phyloP scores from a whole-genome alignment of 2,113 vertebrate species.

The Callipepla californica region DNA sequence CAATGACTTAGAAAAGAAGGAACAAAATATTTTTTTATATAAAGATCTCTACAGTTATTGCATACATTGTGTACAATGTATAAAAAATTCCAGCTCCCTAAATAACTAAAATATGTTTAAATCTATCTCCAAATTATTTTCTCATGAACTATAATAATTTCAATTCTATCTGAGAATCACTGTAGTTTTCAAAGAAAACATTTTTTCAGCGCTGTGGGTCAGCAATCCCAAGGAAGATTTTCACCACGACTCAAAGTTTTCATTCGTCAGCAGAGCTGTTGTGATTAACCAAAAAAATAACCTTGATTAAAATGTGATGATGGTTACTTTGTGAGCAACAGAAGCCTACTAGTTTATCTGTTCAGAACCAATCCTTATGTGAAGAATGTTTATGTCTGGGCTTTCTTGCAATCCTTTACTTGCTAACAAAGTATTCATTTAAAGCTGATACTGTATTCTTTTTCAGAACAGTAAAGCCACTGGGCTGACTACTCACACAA shows the following conservation, averaged over 20 bases:
- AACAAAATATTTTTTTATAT: not conserved
- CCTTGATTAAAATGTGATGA: not conserved
- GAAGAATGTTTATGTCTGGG: not conserved
- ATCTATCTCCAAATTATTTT: slow-evolving; percentile 5
- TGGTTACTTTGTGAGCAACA: not conserved
- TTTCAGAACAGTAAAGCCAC: not conserved
- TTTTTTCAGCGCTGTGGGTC: not conserved
- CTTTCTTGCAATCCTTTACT: not conserved
- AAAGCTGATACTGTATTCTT: not conserved
- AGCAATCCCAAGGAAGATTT: not conserved
- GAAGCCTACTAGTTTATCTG: not conserved
- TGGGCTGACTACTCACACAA: not conserved
- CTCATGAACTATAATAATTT: not conserved
- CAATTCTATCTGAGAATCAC: not conserved
- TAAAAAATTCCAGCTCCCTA: slow-evolving; percentile 37
- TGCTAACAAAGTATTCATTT: not conserved
- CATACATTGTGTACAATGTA: slow-evolving; percentile 3
- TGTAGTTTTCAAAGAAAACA: not conserved
- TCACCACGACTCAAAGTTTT: not conserved
- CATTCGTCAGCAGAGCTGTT: not conserved
- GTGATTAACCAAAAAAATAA: not conserved
- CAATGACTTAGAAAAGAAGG: not conserved
- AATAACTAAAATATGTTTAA: slow-evolving; percentile 24
- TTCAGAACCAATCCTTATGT: not conserved
- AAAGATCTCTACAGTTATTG: not conserved